Evolutionary conservation across 2,888 invertebrate species (phyloP), one percentile per base, ranked within the genome.

Genomic region (Drosophila siamana): DNA sequence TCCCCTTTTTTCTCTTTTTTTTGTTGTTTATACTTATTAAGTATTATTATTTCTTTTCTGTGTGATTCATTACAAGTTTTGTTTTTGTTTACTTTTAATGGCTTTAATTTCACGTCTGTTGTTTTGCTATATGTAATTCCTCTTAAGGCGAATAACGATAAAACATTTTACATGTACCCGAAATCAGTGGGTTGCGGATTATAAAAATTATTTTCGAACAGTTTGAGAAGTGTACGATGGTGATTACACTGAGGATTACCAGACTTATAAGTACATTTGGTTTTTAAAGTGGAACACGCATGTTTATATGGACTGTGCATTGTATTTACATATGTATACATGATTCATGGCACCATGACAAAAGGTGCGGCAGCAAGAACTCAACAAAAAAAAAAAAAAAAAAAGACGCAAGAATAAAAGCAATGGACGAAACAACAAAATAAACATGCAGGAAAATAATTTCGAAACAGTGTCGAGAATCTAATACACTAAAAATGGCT

Each of bases 251-350:
- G 61, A 46, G 54, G 61, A 65, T 71, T 65, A 65, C 9, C 59
- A 44, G 64, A 59, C 44, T 56, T 67, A 46, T 55, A 47, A 33
- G 55, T 56, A 61, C 67, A 47, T 83, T 56, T 65, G 50, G 57
- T n/a, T 66, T 64, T 80, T 66, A 71, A 83, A 88, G 79, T 83
- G 83, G 88, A 83, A 88, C 88, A 88, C 67, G 73, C 83, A 74
- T 78, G 85, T 86, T 74, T 61, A 54, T 59, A 65, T 65, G 54
- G 65, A 19, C 57, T 60, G 66, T 48, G 54, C 30, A 69, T 60
- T 63, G 55, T 73, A 66, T 66, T 70, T 74, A 74, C 74, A 78
- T 66, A 69, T 74, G 74, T 63, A 71, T 68, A 69, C 69, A 80
- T 83, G 88, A 83, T 83, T 83, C 83, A 83, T 88, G 88, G 70